Conservation (phyloP, 37 sponge, comb jelly and placozoan species). For the Aplysina aerophoba region DNA sequence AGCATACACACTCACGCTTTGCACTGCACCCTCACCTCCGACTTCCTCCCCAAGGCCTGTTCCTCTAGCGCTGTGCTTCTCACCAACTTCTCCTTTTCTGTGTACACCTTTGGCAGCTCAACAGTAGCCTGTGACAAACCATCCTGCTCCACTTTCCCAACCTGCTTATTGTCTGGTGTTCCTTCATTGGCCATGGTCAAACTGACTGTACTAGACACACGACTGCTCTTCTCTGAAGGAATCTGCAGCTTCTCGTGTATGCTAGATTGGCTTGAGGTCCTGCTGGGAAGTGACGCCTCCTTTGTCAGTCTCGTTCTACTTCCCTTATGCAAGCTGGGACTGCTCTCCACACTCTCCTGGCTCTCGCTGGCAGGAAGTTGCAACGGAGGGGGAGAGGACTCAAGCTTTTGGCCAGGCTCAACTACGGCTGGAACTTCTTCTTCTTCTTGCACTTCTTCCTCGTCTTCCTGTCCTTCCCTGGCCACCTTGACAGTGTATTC, state of each 20-base stretch:
- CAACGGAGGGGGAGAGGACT: not conserved
- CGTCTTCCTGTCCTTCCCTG: not conserved
- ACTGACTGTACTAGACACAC: too few relatives aligned
- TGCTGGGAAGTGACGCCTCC: conserved; percentile 2
- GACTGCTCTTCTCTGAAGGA: too few relatives aligned
- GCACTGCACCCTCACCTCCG: too few relatives aligned
- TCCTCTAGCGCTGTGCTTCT: too few relatives aligned
- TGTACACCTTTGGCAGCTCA: too few relatives aligned
- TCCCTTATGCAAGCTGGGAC: not conserved
- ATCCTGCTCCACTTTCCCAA: too few relatives aligned
- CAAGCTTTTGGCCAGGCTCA: not conserved
- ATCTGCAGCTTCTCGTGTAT: not conserved
- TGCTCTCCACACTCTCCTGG: not conserved
- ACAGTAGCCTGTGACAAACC: too few relatives aligned
- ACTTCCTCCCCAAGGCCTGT: too few relatives aligned
- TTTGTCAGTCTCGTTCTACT: not conserved
- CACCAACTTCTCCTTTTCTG: too few relatives aligned
- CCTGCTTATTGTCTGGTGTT: not conserved
- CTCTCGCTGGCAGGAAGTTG: not conserved
- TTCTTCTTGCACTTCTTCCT: conserved; percentile 11
- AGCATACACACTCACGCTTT: too few relatives aligned
- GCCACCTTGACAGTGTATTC: not conserved
- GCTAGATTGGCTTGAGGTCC: not conserved
- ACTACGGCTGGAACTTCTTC: not conserved
- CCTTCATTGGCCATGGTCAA: not conserved